phyloP scores from a whole-genome alignment of 2,113 vertebrate species.

The Isichthys henryi region DNA sequence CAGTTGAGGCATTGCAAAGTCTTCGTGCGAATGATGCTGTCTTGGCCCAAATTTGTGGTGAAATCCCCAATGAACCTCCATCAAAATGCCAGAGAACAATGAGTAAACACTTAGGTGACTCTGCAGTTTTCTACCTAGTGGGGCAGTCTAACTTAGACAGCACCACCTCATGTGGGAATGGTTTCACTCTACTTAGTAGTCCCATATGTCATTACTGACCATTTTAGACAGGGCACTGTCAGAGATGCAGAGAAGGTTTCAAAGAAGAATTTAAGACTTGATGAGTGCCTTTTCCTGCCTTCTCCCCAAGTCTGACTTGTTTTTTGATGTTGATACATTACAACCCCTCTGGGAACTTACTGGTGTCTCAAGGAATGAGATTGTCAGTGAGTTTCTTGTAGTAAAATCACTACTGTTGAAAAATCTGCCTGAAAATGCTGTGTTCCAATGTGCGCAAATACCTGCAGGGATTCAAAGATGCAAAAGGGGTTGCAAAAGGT shows the following conservation, averaged over 20 bases:
- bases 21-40: neutral
- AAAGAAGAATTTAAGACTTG: conserved; percentile 7
- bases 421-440: neutral
- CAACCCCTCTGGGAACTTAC: too few species aligned
- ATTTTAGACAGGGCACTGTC: conserved; percentile 2
- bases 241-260: conserved; percentile 21
- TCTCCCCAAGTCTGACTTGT: too few species aligned
- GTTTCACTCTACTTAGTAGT: neutral
- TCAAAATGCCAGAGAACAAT: neutral
- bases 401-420: neutral
- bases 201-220: neutral
- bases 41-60: neutral
- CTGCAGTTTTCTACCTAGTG: neutral
- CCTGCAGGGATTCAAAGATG: neutral
- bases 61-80: neutral
- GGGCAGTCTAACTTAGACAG: too few species aligned
- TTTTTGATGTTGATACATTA: too few species aligned
- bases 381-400: conserved; percentile 1
- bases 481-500: neutral
- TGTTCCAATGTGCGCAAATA: neutral
- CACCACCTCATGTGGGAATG: too few species aligned
- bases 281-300: too few species aligned
- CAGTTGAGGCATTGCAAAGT: neutral
- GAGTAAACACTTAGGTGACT: neutral
- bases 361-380: too few species aligned